These are phyloP conservation scores for Sinodicranocentrus sp. DNA, from an alignment of 2,888 invertebrate genomes.

Conservation along the genomic window DNA sequence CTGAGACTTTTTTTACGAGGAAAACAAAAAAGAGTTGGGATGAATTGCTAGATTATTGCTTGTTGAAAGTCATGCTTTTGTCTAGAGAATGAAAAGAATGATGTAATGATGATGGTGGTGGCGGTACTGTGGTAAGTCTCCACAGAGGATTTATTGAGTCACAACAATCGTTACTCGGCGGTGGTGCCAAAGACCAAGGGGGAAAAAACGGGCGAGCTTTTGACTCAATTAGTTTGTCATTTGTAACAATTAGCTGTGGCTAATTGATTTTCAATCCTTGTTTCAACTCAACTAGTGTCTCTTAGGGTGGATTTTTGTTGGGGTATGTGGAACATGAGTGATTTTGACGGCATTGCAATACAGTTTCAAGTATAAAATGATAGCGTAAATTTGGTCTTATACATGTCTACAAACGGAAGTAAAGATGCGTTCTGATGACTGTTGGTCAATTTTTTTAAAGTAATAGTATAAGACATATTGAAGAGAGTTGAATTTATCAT, in stretches of 20 bases:
- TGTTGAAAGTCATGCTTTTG: slow-evolving; percentile 27
- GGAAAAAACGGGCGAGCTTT: slow-evolving; percentile 31
- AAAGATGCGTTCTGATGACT: too few species aligned
- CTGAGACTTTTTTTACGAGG: slow-evolving; percentile 11
- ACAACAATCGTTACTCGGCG: slow-evolving; percentile 61
- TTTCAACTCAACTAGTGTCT: too few species aligned
- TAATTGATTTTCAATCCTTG: slow-evolving; percentile 56
- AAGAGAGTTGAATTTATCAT: too few species aligned
- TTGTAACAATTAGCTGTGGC: slow-evolving; percentile 60
- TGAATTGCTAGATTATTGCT: slow-evolving; percentile 20
- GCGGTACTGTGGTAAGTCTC: slow-evolving; percentile 26
- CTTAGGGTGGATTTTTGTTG: too few species aligned
- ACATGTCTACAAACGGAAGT: too few species aligned
- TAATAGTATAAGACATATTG: too few species aligned
- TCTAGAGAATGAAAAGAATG: slow-evolving; percentile 5
- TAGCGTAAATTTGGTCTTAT: too few species aligned
- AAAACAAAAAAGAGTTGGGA: slow-evolving; percentile 4
- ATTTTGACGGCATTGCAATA: too few species aligned
- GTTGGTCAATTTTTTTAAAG: too few species aligned
- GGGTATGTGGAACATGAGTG: too few species aligned
- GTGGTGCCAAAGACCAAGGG: slow-evolving; percentile 46
- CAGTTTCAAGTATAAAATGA: too few species aligned
- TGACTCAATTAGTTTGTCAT: slow-evolving; percentile 64
- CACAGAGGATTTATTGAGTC: slow-evolving; percentile 61
- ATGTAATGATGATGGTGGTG: slow-evolving; percentile 17